These are phyloP conservation scores for Origma solitaria DNA, from an alignment of 2,113 vertebrate species.

Conservation along the genomic window DNA sequence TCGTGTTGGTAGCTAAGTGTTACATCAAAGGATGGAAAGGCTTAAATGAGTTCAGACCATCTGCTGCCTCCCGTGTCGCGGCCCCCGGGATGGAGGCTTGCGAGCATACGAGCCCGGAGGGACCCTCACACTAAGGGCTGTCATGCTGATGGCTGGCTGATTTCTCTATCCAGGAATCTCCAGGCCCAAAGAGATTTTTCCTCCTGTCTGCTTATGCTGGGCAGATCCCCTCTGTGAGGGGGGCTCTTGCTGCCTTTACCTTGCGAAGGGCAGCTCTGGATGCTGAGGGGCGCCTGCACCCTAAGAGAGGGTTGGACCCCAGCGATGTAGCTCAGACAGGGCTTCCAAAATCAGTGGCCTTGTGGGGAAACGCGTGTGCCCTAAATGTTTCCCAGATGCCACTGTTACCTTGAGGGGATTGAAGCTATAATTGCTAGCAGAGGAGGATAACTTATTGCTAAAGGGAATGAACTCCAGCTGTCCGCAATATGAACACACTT, in stretches of 20 bases:
- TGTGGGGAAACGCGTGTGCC: background rate
- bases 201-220: background rate
- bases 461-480: background rate
- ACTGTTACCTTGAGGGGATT: background rate
- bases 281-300: rapidly evolving
- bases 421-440: background rate
- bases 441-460: background rate
- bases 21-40: conserved; percentile 30
- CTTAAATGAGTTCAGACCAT: conserved; percentile 34
- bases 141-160: background rate
- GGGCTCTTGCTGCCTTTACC: background rate
- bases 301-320: background rate
- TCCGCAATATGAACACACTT: background rate
- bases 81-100: background rate
- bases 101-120: background rate
- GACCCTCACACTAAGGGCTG: background rate
- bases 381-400: background rate
- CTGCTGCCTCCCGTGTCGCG: background rate
- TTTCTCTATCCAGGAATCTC: conserved; percentile 19
- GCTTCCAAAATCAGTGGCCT: background rate
- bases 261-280: background rate
- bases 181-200: background rate
- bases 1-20: background rate
- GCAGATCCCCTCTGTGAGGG: background rate
- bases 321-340: background rate